Evolutionary conservation across 2,113 vertebrate species (phyloP).

Genomic region (Octodon degus): DNA sequence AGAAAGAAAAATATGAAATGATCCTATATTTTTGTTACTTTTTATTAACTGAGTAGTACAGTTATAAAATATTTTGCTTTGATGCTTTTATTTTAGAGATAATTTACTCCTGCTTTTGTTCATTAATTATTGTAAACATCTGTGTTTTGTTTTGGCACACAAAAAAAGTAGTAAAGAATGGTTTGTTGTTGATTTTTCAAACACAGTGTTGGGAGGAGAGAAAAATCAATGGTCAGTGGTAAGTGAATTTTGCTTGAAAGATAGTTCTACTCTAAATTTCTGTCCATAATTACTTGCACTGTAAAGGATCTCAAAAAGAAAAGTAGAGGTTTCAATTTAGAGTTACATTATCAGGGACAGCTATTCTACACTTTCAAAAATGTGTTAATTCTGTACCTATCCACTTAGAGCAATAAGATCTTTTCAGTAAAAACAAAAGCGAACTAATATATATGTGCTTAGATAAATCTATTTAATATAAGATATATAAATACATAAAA

Average conservation of each 20-base stretch:
- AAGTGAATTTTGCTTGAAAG: not conserved
- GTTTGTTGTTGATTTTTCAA: not conserved
- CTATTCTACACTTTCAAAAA: not conserved
- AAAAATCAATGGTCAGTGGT: not conserved
- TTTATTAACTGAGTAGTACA: not conserved
- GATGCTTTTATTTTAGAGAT: not conserved
- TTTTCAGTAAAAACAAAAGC: not conserved
- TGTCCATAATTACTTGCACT: not conserved
- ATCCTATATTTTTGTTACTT: not conserved
- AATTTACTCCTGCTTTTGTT: not conserved
- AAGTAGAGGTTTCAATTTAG: not conserved
- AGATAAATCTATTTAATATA: not conserved
- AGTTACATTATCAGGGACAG: not conserved
- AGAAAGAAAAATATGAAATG: conserved; percentile 31
- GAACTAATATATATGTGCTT: not conserved
- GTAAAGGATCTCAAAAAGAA: conserved; percentile 4
- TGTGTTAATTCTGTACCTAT: not conserved
- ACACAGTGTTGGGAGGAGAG: not conserved
- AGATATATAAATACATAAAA: not conserved
- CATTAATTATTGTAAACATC: not conserved
- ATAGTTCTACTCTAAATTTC: not conserved
- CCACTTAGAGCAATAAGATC: not conserved
- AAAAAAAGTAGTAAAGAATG: not conserved
- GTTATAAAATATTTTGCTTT: not conserved
- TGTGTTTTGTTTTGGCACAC: conserved; percentile 8